Percentiles rank a stretch among this genome's conserved stretches.
Conservation (phyloP, 2,888 invertebrate genomes). For the Apotomis turbidana region DNA sequence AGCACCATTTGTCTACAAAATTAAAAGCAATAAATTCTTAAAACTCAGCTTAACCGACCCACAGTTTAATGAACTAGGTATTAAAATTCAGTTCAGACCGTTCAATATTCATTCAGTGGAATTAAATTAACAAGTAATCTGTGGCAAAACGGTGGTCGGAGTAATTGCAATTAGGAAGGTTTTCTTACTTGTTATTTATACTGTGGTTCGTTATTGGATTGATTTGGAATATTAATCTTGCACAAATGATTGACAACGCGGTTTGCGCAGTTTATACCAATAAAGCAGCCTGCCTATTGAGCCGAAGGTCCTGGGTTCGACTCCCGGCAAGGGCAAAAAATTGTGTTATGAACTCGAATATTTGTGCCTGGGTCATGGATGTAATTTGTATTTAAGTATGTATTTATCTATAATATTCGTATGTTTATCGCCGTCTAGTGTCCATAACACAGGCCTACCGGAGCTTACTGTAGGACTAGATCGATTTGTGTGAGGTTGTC, state of each 20-base stretch:
- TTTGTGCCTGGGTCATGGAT: no score
- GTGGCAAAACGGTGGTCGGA: conserved; percentile 21
- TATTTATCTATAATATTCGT: no score
- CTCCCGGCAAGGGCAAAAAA: no score
- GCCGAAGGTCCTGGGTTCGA: no score
- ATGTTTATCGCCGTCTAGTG: no score
- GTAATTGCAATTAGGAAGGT: conserved; percentile 32
- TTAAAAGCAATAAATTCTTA: conserved; percentile 27
- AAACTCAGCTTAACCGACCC: conserved; percentile 22
- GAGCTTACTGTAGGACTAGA: no score
- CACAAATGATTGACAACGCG: background rate
- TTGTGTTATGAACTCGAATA: no score
- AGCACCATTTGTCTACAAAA: conserved; percentile 23
- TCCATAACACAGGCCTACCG: no score
- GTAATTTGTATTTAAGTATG: no score
- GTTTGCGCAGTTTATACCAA: no score
- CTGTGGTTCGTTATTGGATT: background rate
- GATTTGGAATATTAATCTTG: conserved; percentile 3
- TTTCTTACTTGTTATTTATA: conserved; percentile 1
- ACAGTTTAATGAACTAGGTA: conserved; percentile 37
- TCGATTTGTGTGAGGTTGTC: no score
- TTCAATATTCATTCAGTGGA: conserved; percentile 36
- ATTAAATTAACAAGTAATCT: conserved; percentile 34
- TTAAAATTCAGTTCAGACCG: conserved; percentile 35
- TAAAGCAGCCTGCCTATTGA: no score